These are phyloP conservation scores for Neogobius melanostomus DNA, from an alignment of 2,113 vertebrate species.

Conservation along the genomic window DNA sequence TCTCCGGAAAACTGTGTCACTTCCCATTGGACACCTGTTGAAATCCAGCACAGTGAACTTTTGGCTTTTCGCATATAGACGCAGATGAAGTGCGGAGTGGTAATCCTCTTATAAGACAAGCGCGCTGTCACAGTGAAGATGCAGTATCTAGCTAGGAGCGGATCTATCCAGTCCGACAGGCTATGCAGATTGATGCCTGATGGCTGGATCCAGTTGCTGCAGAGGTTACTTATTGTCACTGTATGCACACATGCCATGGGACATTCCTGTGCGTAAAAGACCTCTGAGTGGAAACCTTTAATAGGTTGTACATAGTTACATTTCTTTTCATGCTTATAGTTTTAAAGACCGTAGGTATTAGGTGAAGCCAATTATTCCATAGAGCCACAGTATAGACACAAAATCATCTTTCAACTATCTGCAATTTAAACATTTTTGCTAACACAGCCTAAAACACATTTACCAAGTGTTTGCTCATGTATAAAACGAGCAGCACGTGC, in stretches of 20 bases:
- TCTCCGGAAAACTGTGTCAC: conserved; percentile 11
- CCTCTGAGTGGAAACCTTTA: conserved; percentile 8
- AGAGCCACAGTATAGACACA: too few species aligned
- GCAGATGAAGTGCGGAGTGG: conserved; percentile 39
- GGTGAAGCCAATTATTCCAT: too few species aligned
- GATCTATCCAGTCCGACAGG: conserved; percentile 60
- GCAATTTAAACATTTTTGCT: too few species aligned
- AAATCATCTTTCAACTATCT: too few species aligned
- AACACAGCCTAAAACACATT: too few species aligned
- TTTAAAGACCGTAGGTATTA: neutral
- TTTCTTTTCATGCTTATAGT: neutral
- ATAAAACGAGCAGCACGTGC: too few species aligned
- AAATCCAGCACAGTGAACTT: conserved; percentile 34
- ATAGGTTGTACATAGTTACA: neutral
- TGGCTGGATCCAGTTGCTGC: conserved; percentile 33
- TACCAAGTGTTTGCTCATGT: too few species aligned
- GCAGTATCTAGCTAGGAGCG: conserved; percentile 1
- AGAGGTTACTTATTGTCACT: conserved; percentile 23
- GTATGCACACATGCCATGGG: conserved; percentile 15
- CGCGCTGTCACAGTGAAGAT: conserved; percentile 50
- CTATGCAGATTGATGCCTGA: conserved; percentile 45
- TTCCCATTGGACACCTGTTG: conserved; percentile 25
- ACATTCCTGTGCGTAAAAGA: conserved; percentile 12
- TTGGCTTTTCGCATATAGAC: conserved; percentile 41
- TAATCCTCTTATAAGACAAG: conserved; percentile 68